Percentiles rank a stretch among this genome's conserved stretches.
phyloP scores from a whole-genome alignment of 2,113 vertebrate genomes.

The Dinomys branickii region DNA sequence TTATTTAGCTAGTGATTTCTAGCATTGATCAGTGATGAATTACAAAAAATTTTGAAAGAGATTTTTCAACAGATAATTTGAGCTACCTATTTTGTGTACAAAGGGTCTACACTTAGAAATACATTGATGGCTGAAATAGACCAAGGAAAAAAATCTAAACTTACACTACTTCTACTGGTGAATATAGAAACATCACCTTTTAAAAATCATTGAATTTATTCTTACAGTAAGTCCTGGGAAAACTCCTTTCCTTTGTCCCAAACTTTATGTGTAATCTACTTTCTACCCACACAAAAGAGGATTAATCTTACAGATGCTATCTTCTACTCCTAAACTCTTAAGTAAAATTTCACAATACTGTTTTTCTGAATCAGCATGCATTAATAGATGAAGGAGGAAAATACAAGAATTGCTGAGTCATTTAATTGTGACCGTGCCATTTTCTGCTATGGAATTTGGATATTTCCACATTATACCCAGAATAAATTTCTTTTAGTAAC shows the following conservation, averaged over 20 bases:
- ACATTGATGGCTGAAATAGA: not conserved
- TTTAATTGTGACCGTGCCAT: not conserved
- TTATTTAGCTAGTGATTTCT: slow-evolving; percentile 1
- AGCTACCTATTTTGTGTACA: not conserved
- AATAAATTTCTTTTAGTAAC: not conserved
- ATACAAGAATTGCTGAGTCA: not conserved
- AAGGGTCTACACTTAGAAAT: not conserved
- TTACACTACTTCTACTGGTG: not conserved
- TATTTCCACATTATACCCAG: not conserved
- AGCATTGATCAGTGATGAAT: not conserved
- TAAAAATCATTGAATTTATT: not conserved
- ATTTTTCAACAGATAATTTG: not conserved
- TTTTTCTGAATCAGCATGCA: not conserved
- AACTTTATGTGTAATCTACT: not conserved
- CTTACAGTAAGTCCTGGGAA: not conserved
- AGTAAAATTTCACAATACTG: not conserved
- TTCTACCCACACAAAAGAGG: not conserved
- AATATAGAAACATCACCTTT: not conserved
- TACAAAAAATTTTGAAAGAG: not conserved
- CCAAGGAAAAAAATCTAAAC: not conserved
- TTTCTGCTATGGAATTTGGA: not conserved
- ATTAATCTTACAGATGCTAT: not conserved
- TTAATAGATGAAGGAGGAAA: not conserved
- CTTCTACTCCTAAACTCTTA: not conserved
- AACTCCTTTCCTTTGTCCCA: not conserved